These are phyloP conservation scores for Oligia strigilis DNA, from an alignment of 2,888 invertebrate genomes.

Conservation along the genomic window DNA sequence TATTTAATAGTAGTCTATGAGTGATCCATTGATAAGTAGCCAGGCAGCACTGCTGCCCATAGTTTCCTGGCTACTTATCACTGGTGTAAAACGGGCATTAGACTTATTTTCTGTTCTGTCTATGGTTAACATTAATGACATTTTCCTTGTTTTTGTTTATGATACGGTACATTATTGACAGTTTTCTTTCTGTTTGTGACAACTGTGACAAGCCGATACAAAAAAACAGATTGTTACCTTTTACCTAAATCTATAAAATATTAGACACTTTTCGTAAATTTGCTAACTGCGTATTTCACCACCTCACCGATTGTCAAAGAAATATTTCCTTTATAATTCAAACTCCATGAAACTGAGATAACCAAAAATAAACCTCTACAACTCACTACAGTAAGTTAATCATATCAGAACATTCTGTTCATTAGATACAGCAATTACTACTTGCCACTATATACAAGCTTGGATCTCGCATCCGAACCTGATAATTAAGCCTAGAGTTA, in stretches of 20 bases:
- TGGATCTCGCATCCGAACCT: not conserved
- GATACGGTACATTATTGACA: slow-evolving; percentile 14
- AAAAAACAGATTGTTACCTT: not conserved
- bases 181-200: not conserved
- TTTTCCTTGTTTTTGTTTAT: not conserved
- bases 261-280: not conserved
- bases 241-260: not conserved
- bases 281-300: not conserved
- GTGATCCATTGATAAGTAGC: too few relatives aligned
- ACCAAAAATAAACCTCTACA: slow-evolving; percentile 7
- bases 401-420: not conserved
- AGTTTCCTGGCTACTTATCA: not conserved
- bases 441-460: not conserved
- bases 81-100: not conserved
- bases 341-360: not conserved
- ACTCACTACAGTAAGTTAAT: slow-evolving; percentile 20
- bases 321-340: not conserved
- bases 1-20: too few relatives aligned
- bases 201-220: slow-evolving; percentile 4
- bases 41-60: too few relatives aligned
- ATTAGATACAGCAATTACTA: not conserved
- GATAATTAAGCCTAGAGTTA: slow-evolving; percentile 4
- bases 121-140: not conserved
- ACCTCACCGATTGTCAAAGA: not conserved
- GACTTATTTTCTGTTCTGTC: not conserved